A percentile compares a stretch with the other conserved stretches of the same genome.
phyloP scores from a whole-genome alignment of 30 jellyfish, hydroid and myxozoan species.

The Hydractinia echinata region DNA sequence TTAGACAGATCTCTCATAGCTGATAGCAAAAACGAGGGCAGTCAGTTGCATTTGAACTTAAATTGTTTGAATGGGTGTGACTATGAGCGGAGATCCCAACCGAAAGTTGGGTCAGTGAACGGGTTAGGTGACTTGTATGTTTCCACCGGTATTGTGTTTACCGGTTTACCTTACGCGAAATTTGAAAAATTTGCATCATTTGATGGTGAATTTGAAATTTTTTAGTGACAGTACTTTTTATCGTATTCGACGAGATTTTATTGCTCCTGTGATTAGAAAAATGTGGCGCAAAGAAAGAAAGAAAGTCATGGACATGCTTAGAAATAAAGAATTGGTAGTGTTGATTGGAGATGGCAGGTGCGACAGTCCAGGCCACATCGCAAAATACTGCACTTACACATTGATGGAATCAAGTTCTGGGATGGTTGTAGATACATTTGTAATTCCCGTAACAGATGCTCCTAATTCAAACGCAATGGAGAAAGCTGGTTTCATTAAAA shows the following conservation, averaged over 20 bases:
- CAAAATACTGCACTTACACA: no score
- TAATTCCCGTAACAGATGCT: no score
- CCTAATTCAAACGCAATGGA: no score
- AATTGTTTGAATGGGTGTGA: conserved; percentile 2
- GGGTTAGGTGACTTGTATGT: not conserved
- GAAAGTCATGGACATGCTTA: not conserved
- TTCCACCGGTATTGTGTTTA: not conserved
- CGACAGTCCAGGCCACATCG: no score
- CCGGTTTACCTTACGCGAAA: conserved; percentile 9
- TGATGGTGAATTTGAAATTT: not conserved
- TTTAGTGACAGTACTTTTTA: conserved; percentile 1
- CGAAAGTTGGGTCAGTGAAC: not conserved
- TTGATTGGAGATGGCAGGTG: no score
- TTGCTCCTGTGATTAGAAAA: conserved; percentile 11
- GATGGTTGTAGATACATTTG: no score
- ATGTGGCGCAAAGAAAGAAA: conserved; percentile 16
- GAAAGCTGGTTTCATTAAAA: no score
- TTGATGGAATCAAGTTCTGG: no score
- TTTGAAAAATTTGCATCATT: conserved; percentile 16
- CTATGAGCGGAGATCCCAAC: no score
- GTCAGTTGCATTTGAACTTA: no score
- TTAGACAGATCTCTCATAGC: no score
- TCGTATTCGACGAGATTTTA: conserved; percentile 12
- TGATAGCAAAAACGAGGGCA: no score
- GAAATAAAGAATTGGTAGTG: not conserved